Conservation (phyloP, 2,888 invertebrate genomes). For the Zhengitettix transpicula region DNA sequence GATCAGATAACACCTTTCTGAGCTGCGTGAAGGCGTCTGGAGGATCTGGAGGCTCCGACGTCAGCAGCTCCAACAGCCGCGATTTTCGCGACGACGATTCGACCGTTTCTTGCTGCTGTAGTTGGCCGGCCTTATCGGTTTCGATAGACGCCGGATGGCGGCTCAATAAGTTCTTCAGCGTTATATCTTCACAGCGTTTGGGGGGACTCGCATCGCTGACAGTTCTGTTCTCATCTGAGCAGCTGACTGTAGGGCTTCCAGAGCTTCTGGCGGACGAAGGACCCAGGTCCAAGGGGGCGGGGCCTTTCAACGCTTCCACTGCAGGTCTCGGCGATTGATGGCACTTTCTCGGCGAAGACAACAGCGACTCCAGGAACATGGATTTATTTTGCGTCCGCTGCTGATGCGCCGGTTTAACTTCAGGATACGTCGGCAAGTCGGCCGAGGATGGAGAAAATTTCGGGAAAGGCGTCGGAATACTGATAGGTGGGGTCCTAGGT, state of each 20-base stretch:
- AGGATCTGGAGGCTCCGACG: constrained; percentile 23
- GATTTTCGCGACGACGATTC: constrained; percentile 16
- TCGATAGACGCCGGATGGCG: constrained; percentile 16
- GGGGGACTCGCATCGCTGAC: neutral
- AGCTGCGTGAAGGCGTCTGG: constrained; percentile 48
- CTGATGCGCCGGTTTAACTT: constrained; percentile 8
- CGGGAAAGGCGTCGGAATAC: neutral
- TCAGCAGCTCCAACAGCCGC: constrained; percentile 28
- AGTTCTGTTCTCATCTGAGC: constrained; percentile 43
- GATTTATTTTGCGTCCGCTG: constrained; percentile 6
- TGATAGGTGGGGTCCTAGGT: constrained; percentile 1
- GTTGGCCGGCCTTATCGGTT: constrained; percentile 19
- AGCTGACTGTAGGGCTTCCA: constrained; percentile 55
- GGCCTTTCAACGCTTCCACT: constrained; percentile 17
- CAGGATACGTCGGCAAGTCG: neutral
- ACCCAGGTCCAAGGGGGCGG: constrained; percentile 53
- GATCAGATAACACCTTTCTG: constrained; percentile 45
- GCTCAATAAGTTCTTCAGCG: constrained; percentile 33
- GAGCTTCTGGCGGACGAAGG: constrained; percentile 35
- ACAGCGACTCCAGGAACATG: constrained; percentile 38
- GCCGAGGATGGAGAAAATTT: neutral
- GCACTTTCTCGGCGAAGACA: constrained; percentile 33
- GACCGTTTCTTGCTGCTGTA: constrained; percentile 18
- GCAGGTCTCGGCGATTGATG: constrained; percentile 25
- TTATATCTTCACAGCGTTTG: constrained; percentile 22